phyloP scores from a whole-genome alignment of 2,888 invertebrate genomes.

The Chesias legatella region DNA sequence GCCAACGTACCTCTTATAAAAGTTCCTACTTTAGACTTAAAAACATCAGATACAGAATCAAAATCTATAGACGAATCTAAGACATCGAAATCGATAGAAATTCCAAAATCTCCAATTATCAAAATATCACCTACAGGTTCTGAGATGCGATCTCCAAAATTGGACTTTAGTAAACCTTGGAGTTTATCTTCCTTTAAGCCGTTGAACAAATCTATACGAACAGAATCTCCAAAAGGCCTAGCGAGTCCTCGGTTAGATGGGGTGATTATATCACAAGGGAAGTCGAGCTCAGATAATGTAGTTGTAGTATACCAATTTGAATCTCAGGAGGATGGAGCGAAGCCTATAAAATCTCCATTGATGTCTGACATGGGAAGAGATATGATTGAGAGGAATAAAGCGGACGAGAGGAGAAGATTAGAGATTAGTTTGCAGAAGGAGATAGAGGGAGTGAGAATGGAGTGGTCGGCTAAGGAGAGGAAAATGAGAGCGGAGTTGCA shows the following conservation, averaged over 20 bases:
- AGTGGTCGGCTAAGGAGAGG: slow-evolving; percentile 78
- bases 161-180: slow-evolving; percentile 61
- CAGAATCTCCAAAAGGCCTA: slow-evolving; percentile 59
- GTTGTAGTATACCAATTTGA: slow-evolving; percentile 74
- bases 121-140: slow-evolving; percentile 53
- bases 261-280: slow-evolving; percentile 70
- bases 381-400: slow-evolving; percentile 65
- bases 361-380: slow-evolving; percentile 67
- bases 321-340: slow-evolving; percentile 54
- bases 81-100: slow-evolving; percentile 39
- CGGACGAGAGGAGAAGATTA: slow-evolving; percentile 62
- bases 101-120: slow-evolving; percentile 47
- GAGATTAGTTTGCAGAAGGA: slow-evolving; percentile 72
- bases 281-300: slow-evolving; percentile 66
- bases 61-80: slow-evolving; percentile 43
- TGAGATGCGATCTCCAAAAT: slow-evolving; percentile 21
- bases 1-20: slow-evolving; percentile 69
- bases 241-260: slow-evolving; percentile 67
- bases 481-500: slow-evolving; percentile 77
- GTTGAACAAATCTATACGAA: slow-evolving; percentile 52
- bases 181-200: slow-evolving; percentile 62
- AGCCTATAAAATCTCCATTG: slow-evolving; percentile 58
- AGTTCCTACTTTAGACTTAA: slow-evolving; percentile 65
- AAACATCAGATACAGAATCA: slow-evolving; percentile 59
- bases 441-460: slow-evolving; percentile 76